phyloP scores from a whole-genome alignment of 2,113 vertebrate genomes.

The Carettochelys insculpta region DNA sequence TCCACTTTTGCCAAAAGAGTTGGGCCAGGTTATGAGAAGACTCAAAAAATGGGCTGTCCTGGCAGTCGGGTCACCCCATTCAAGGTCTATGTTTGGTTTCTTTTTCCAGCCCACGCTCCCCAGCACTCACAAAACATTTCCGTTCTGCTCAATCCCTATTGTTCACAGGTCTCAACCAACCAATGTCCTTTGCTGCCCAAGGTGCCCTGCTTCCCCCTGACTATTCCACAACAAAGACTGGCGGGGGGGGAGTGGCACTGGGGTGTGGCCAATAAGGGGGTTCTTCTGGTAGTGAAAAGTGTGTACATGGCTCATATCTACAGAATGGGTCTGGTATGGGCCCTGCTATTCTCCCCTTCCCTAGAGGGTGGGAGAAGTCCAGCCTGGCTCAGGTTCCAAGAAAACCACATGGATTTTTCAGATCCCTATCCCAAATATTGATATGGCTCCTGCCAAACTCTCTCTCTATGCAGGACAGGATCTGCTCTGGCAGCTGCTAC shows the following conservation, averaged over 20 bases:
- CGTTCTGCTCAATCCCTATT: not conserved
- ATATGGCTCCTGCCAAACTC: not conserved
- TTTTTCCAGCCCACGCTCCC: not conserved
- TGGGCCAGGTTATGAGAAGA: too few relatives aligned
- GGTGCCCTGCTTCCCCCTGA: not conserved
- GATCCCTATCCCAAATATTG: not conserved
- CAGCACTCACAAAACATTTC: not conserved
- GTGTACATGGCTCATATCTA: fast-evolving
- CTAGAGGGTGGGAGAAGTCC: not conserved
- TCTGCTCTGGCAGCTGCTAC: not conserved
- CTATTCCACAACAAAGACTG: not conserved
- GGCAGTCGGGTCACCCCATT: too few relatives aligned
- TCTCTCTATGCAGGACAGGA: not conserved
- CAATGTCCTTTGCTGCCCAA: not conserved
- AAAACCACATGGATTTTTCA: not conserved
- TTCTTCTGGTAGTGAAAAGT: not conserved
- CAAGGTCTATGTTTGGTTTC: not conserved
- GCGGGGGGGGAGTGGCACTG: not conserved
- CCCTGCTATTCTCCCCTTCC: not conserved
- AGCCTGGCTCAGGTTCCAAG: not conserved
- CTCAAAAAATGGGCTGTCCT: too few relatives aligned
- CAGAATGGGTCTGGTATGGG: not conserved
- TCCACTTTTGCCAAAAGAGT: too few relatives aligned
- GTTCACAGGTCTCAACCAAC: not conserved
- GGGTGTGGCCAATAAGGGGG: not conserved